Base-by-base conservation (phyloP, 2,797 vertebrate genomes). In the Hapalemur alaotrensis region DNA sequence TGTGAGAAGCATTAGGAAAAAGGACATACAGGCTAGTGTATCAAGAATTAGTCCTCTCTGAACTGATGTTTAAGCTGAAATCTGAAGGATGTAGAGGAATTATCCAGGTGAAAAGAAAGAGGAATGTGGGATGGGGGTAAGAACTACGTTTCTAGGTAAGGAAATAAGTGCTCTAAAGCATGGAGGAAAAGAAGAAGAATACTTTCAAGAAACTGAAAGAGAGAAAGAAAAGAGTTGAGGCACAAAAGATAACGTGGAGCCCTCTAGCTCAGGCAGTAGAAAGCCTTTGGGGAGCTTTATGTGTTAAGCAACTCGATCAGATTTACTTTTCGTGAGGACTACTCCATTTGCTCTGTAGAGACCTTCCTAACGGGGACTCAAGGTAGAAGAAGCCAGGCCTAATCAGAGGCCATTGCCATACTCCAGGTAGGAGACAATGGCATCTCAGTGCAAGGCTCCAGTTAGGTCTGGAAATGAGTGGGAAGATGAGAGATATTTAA, bases 361-460 rank as follows among this genome's bases (percentile, higher is more conserved):
- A 70, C 76, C 59, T 73, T 84, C 23, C 23, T 32, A 15, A 2
- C 13, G 23, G 7, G 20, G 23, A 25, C 22, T 67, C 12, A 17
- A 46, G 9, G 41, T 72, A 7, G 30, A 48, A 57, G 18, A 28
- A 38, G 20, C 46, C 13, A 6, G 25, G 72, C n/a, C 52, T 61
- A 18, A 41, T n/a, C 22, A 70, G 43, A 76, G 14, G 32, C 59
- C 11, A 41, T 22, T 30, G 50, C 7, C 7, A 15, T 14, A 41
- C 4, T 35, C 41, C 43, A n/a, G 38, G 43, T 4, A 54, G 41
- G 4, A 76, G 25, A 75, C 15, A 52, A 50, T 12, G n/a, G n/a
- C 2, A 20, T 59, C 11, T 30, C 13, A 15, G 7, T 0, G 8
- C 18, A 25, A 4, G 11, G 5, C 4, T 8, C 10, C 0, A 52